Evolutionary conservation across 2,888 invertebrate species (phyloP).

Genomic region (Macaria notata): DNA sequence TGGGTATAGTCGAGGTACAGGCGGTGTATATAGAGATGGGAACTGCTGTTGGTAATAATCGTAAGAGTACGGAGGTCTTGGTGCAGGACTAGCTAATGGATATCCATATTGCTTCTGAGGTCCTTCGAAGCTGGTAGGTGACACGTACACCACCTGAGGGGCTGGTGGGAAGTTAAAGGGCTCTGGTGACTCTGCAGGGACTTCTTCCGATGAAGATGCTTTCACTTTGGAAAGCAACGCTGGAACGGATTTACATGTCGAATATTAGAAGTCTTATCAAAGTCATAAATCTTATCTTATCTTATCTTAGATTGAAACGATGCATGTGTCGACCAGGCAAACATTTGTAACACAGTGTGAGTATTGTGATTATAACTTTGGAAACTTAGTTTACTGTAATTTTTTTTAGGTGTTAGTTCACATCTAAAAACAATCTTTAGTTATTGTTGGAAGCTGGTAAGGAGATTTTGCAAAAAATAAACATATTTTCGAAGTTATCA

Average conservation of each 20-base stretch:
- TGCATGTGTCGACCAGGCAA: no score
- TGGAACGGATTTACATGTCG: conserved; percentile 25
- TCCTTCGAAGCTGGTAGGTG: conserved; percentile 35
- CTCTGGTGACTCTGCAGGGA: conserved; percentile 34
- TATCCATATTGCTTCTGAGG: conserved; percentile 38
- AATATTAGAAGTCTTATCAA: no score
- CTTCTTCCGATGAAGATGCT: conserved; percentile 25
- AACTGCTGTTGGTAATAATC: conserved; percentile 31
- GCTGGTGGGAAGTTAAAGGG: conserved; percentile 38
- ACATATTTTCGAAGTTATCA: no score
- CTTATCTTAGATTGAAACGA: no score
- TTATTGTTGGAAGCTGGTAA: no score
- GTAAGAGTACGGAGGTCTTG: conserved; percentile 37
- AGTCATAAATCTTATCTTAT: no score
- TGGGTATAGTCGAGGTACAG: conserved; percentile 30
- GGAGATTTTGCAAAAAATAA: no score
- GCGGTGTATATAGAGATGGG: conserved; percentile 32
- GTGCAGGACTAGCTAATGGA: conserved; percentile 30
- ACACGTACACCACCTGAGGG: conserved; percentile 39
- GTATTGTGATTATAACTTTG: no score
- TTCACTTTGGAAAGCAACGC: conserved; percentile 41
- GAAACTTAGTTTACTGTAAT: no score
- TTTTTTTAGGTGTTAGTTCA: no score
- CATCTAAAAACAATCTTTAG: no score
- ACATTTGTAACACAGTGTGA: no score